Percentiles rank a stretch among this genome's conserved stretches.
Evolutionary conservation across 1,140 invertebrate species (phyloP).

Genomic region (Trachymyrmex septentrionalis): DNA sequence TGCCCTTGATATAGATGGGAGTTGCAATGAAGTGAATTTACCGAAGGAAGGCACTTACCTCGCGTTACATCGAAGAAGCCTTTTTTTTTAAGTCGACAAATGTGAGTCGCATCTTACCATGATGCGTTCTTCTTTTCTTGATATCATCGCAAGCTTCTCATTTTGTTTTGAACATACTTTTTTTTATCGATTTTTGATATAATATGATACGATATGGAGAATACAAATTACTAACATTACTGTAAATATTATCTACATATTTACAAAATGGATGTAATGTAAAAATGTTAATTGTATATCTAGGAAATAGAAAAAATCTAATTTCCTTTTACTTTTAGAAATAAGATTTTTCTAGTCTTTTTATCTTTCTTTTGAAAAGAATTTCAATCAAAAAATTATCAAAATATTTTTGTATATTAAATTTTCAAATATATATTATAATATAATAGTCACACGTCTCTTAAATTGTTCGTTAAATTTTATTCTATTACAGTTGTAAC

Average conservation of each 20-base stretch:
- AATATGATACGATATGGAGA: neutral
- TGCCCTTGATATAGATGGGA: constrained; percentile 52
- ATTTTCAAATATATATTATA: too few relatives aligned
- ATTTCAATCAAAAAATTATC: neutral
- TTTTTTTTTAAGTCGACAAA: constrained; percentile 58
- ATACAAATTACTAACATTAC: neutral
- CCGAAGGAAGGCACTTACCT: constrained; percentile 59
- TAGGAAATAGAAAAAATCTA: neutral
- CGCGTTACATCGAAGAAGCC: constrained; percentile 36
- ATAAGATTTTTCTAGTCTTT: neutral
- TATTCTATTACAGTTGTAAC: neutral
- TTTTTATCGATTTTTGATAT: neutral
- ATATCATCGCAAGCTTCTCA: neutral
- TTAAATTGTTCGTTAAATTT: neutral
- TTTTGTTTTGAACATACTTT: neutral
- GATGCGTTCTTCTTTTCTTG: constrained; percentile 2
- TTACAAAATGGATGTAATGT: neutral
- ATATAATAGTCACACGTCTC: neutral
- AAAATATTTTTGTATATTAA: neutral
- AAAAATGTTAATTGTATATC: neutral
- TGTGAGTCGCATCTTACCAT: constrained; percentile 44
- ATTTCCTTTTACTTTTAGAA: constrained; percentile 7
- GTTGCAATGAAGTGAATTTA: constrained; percentile 67
- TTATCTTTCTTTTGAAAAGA: neutral
- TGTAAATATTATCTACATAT: constrained; percentile 12